A percentile compares a stretch with the other conserved stretches of the same genome.
Conservation (phyloP, 2,797 vertebrate genomes). For the Delichon dasypus region DNA sequence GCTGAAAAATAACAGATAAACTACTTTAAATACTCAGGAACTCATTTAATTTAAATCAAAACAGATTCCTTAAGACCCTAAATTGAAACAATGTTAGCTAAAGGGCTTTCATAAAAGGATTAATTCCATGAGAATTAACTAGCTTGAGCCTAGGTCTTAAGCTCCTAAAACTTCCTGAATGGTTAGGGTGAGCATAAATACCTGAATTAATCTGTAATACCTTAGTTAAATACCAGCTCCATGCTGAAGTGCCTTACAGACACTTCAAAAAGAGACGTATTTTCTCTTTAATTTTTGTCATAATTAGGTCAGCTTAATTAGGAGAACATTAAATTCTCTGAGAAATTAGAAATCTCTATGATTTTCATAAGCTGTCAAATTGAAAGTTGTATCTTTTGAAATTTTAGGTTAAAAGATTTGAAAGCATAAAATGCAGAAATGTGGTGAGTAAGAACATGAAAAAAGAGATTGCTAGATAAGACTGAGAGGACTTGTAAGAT, state of each 20-base stretch:
- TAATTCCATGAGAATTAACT: not conserved
- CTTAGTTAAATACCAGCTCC: not conserved
- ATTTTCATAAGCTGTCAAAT: not conserved
- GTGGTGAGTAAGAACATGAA: not conserved
- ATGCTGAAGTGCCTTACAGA: not conserved
- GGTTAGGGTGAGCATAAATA: not conserved
- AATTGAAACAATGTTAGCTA: constrained; percentile 5
- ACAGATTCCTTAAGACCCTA: not conserved
- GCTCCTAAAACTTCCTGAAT: not conserved
- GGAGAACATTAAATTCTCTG: not conserved
- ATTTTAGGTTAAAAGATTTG: not conserved
- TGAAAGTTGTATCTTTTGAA: not conserved
- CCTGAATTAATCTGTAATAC: not conserved
- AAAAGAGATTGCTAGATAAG: not conserved
- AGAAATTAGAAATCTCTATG: not conserved
- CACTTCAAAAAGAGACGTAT: not conserved
- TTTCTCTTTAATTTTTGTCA: not conserved
- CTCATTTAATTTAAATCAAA: constrained; percentile 23
- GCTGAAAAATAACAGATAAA: constrained; percentile 22
- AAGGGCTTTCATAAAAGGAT: constrained; percentile 25
- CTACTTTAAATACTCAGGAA: not conserved
- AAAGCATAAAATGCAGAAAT: not conserved
- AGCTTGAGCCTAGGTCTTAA: not conserved
- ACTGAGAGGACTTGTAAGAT: not conserved
- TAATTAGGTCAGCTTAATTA: constrained; percentile 4